Base-by-base conservation (phyloP, 2,113 vertebrate species). In the Boulengeromyrus knoepffleri region DNA sequence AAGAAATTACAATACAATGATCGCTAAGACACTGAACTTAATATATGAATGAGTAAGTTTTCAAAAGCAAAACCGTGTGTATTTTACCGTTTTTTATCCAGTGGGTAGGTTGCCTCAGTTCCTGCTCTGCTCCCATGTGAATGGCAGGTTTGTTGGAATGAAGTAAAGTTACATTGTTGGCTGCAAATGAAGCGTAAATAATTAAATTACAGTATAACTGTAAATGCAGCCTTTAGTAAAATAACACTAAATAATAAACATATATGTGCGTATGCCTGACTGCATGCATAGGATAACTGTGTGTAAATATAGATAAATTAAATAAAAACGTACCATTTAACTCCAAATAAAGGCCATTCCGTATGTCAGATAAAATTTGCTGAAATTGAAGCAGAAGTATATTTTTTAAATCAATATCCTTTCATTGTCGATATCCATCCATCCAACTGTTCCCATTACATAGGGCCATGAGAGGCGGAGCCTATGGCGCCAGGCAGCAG, bases 321-420 rank as follows among this genome's bases (percentile, higher is more conserved):
- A 58, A 56, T 56, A 2, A 52, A 58, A 31, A 46, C 10, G 36
- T 90, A 93, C 93, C 93, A 87, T 31, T 85, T 88, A 92, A 85
- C 45, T 89, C 50, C n/a, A 53, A 39, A 89, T 90, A 91, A 7
- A 93, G 52, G 27, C 86, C 12, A 84, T 93, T 93, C 7, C 89
- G 89, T 49, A 93, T 89, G 70, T 92, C 92, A 89, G 91, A 80
- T 52, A 91, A 4, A 62, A 92, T 83, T 88, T 89, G 91, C 93
- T 93, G 89, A 62, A 90, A 89, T 53, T 19, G 31, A 62, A 90
- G 42, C n/a, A 42, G 9, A 52, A 12, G 62, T 70, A 70, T 70
- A 70, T 31, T 70, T 70, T 70, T 10, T 31, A 70, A 70, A 70
- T 70, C 62, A 66, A 27, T 27, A 31, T 66, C 62, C n/a, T 66